Evolutionary conservation across 2,113 vertebrate species (phyloP).

Genomic region (Polypterus senegalus): DNA sequence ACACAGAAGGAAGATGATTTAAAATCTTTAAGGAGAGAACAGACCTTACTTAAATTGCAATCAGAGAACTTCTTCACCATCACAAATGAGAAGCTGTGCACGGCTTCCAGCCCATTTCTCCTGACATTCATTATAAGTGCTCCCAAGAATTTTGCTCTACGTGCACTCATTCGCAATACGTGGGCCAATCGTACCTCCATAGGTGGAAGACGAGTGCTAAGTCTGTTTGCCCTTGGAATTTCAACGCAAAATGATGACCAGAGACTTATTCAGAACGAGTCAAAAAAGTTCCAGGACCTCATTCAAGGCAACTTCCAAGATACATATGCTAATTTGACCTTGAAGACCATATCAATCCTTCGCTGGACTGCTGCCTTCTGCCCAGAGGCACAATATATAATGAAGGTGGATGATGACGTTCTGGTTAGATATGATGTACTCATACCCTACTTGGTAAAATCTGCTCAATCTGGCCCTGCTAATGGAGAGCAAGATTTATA

Average conservation of each 20-base stretch:
- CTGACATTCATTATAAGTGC: slow-evolving; percentile 59
- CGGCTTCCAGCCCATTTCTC: slow-evolving; percentile 52
- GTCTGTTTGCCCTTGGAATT: slow-evolving; percentile 64
- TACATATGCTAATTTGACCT: slow-evolving; percentile 70
- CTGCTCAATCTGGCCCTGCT: neutral
- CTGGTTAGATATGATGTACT: slow-evolving; percentile 62
- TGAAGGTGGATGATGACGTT: slow-evolving; percentile 80
- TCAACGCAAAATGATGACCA: slow-evolving; percentile 29
- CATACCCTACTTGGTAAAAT: slow-evolving; percentile 42
- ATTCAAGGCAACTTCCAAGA: slow-evolving; percentile 67
- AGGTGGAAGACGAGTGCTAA: slow-evolving; percentile 47
- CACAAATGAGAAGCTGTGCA: slow-evolving; percentile 42
- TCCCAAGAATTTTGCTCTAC: slow-evolving; percentile 44
- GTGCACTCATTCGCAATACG: slow-evolving; percentile 61
- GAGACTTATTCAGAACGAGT: slow-evolving; percentile 49
- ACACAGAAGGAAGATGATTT: neutral
- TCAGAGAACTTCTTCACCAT: slow-evolving; percentile 46
- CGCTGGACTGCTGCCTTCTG: slow-evolving; percentile 59
- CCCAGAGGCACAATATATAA: slow-evolving; percentile 52
- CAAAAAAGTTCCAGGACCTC: slow-evolving; percentile 49
- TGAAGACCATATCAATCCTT: slow-evolving; percentile 68
- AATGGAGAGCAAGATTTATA: slow-evolving; percentile 42
- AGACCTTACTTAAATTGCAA: too few relatives aligned
- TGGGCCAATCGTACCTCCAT: slow-evolving; percentile 58
- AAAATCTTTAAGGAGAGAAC: neutral